Evolutionary conservation across 2,797 vertebrate species (phyloP), one percentile per base, ranked within the genome.

Genomic region (Megaceryle alcyon): DNA sequence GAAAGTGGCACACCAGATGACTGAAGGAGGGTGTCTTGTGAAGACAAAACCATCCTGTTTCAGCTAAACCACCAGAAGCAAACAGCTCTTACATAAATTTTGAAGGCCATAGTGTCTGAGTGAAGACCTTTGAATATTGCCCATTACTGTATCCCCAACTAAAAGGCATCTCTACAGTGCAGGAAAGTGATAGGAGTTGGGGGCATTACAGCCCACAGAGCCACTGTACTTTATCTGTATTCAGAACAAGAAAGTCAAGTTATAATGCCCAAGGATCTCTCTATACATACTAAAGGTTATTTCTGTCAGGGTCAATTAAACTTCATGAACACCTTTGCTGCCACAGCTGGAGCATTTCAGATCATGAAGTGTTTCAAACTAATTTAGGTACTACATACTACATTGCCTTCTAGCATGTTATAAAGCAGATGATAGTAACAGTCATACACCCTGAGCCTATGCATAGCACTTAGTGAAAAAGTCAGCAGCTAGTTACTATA

Each of bases 401-500:
- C 56, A 35, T 0, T 79, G 73, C 51, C 56, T 92, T 76, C 63
- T 92, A 60, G 51, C 33, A 10, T 68, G 51, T 79, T 84, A 71
- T 33, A 90, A 88, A 94, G 79, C 61, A 80, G 63, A 64, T 79
- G 88, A 73, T 78, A 93, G 33, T 39, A 86, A 81, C 43, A 91
- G 70, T 33, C 41, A 84, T 48, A 73, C 48, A 86, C 22, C 7
- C 80, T 90, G 90, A 92, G 59, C 77, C 88, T 86, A 59, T 82
- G 92, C 77, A 86, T 37, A 86, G 48, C 60, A 93, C 54, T 91
- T 60, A 51, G 37, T 66, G 82, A 72, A 86, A 90, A 93, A 41
- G 56, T 49, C 73, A 94, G 88, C 68, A 82, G 39, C 63, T 70
- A 69, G 73, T 86, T 96, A 94, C 88, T 90, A 88, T 51, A 94